Conservation (phyloP, 2,888 invertebrate genomes). For the Chaetogeoica ovagalla region DNA sequence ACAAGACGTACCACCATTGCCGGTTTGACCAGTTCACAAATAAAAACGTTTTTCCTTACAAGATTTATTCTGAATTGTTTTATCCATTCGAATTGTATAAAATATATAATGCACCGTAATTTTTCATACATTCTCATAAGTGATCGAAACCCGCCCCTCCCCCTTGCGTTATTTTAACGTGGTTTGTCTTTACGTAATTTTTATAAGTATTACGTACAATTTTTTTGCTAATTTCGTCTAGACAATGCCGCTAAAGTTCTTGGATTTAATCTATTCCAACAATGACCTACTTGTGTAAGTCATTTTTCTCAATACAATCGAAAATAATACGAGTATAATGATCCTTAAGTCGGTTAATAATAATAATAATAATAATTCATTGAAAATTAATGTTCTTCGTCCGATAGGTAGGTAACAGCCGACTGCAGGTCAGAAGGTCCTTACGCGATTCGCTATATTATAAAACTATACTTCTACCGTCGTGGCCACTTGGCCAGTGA, state of each 20-base stretch:
- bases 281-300: slow-evolving; percentile 28
- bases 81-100: too few relatives aligned
- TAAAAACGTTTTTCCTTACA: too few relatives aligned
- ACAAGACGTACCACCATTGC: too few relatives aligned
- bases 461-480: not conserved
- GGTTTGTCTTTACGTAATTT: not conserved
- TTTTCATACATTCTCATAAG: too few relatives aligned
- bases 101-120: too few relatives aligned
- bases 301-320: slow-evolving; percentile 14
- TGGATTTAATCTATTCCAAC: slow-evolving; percentile 8
- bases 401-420: slow-evolving; percentile 2
- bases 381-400: slow-evolving; percentile 15
- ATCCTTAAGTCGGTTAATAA: slow-evolving; percentile 5
- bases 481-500: not conserved
- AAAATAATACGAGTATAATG: slow-evolving; percentile 16
- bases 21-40: too few relatives aligned
- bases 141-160: too few relatives aligned
- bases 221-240: not conserved
- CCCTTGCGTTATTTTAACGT: not conserved
- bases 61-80: too few relatives aligned
- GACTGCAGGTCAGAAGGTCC: slow-evolving; percentile 32
- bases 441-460: not conserved
- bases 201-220: not conserved
- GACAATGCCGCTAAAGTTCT: not conserved
- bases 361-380: slow-evolving; percentile 20